Conservation (phyloP, 1,140 invertebrate species). For the Drosophila trapezifrons region DNA sequence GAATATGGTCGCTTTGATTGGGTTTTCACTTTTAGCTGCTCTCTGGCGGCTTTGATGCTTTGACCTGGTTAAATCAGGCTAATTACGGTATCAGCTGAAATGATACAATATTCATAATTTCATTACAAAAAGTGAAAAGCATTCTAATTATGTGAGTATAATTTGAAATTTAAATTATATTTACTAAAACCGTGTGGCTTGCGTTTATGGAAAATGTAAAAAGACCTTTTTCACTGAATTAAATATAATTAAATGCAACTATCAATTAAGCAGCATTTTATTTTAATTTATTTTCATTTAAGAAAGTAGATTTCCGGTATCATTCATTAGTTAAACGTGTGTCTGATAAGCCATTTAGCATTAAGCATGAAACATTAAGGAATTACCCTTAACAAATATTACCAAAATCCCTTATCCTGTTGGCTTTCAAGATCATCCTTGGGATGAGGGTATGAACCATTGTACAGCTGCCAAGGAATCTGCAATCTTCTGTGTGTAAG, state of each 20-base stretch:
- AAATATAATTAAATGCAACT: too few species aligned
- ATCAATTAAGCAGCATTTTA: neutral
- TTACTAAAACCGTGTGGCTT: neutral
- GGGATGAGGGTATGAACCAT: conserved; percentile 4
- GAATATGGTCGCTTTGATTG: conserved; percentile 27
- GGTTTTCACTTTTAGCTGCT: conserved; percentile 21
- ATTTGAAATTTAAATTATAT: neutral
- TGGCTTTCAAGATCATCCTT: conserved; percentile 2
- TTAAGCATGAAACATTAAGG: too few species aligned
- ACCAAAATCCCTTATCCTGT: too few species aligned
- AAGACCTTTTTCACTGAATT: neutral
- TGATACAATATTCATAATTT: conserved; percentile 1
- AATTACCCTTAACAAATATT: neutral
- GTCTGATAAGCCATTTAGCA: too few species aligned
- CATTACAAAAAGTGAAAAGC: neutral
- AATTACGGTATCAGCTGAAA: conserved; percentile 29
- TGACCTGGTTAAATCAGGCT: conserved; percentile 28
- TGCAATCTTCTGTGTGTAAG: conserved; percentile 31
- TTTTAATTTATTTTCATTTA: too few species aligned
- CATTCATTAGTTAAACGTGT: too few species aligned
- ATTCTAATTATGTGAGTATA: neutral
- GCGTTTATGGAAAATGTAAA: neutral
- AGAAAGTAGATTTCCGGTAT: too few species aligned
- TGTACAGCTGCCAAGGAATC: conserved; percentile 1
- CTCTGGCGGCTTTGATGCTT: conserved; percentile 15